Evolutionary conservation across 2,888 invertebrate species (phyloP).

Genomic region (Melipona bicolor): DNA sequence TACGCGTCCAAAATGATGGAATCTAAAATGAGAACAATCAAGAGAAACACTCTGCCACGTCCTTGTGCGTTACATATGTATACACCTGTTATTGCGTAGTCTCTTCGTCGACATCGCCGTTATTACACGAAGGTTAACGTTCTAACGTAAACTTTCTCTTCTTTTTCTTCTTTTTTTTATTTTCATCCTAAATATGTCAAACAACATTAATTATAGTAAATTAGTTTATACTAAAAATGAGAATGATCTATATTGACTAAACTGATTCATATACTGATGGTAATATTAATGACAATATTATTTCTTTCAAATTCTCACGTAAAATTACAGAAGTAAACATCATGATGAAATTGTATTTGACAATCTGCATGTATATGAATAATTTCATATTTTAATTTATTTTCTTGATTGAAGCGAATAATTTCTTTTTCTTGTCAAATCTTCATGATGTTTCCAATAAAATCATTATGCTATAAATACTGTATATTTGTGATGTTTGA

Average conservation of each 20-base stretch:
- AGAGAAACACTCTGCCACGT: conserved; percentile 26
- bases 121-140: conserved; percentile 42
- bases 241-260: neutral
- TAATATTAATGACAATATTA: neutral
- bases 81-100: conserved; percentile 18
- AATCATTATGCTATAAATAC: neutral
- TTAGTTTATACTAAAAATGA: neutral
- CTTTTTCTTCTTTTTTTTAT: neutral
- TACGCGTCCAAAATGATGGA: neutral
- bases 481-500: neutral
- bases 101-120: conserved; percentile 29
- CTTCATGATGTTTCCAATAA: neutral
- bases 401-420: neutral
- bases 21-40: neutral
- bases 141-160: conserved; percentile 47
- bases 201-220: neutral
- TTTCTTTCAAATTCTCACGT: neutral
- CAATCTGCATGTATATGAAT: neutral
- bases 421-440: neutral
- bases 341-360: neutral
- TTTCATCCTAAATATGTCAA: neutral
- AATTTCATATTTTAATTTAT: neutral
- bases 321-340: neutral
- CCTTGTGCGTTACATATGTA: conserved; percentile 12
- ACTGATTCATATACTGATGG: neutral